Conservation (phyloP, 2,113 vertebrate species). For the Capra hircus region DNA sequence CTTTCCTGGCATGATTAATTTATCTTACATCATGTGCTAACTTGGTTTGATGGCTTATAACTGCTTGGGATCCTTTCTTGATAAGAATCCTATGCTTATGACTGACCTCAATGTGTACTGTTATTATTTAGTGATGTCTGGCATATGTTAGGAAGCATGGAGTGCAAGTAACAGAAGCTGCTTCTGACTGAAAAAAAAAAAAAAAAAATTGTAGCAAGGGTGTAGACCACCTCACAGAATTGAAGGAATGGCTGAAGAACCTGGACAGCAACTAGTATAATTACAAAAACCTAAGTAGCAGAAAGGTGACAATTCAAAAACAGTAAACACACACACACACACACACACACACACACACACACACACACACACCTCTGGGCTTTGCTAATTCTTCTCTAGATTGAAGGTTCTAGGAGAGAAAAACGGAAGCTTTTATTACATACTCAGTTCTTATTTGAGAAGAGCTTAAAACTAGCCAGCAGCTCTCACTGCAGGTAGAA, state of each 20-base stretch:
- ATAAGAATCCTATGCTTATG: not conserved
- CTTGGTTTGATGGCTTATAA: not conserved
- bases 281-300: not conserved
- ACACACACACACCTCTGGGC: not conserved
- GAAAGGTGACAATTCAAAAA: not conserved
- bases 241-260: not conserved
- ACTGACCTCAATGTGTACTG: accelerated
- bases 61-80: not conserved
- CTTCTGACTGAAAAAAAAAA: not conserved
- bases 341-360: too few relatives aligned
- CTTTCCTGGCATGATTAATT: not conserved
- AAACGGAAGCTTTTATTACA: not conserved
- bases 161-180: not conserved
- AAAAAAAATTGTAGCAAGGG: not conserved
- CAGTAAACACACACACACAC: not conserved
- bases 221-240: not conserved
- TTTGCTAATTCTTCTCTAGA: not conserved
- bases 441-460: not conserved
- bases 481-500: not conserved
- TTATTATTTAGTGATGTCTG: not conserved
- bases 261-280: not conserved
- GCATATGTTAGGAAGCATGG: not conserved
- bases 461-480: not conserved
- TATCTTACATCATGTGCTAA: not conserved
- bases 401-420: not conserved